Evolutionary conservation across 2,888 invertebrate genomes (phyloP).

Genomic region (Tetragnatha montana): DNA sequence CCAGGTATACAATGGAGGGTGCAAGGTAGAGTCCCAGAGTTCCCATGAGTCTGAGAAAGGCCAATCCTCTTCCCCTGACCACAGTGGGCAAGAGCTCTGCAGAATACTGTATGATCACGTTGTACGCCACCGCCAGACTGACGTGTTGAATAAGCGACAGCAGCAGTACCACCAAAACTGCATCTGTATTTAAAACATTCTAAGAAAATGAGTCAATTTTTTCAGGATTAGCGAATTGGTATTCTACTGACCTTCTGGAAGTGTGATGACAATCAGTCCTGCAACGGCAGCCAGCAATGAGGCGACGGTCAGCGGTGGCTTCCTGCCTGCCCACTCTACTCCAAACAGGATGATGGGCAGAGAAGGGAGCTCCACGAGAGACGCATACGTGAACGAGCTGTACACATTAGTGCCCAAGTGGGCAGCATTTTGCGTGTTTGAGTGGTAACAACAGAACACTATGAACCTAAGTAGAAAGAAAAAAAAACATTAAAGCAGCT

Average conservation of each 20-base stretch:
- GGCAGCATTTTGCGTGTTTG: conserved; percentile 72
- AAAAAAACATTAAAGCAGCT: too few relatives aligned
- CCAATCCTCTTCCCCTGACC: conserved; percentile 90
- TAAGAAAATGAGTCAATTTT: too few relatives aligned
- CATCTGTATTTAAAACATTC: too few relatives aligned
- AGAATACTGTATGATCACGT: conserved; percentile 91
- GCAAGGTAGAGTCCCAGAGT: conserved; percentile 73
- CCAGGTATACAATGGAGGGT: conserved; percentile 89
- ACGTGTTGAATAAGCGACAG: conserved; percentile 89
- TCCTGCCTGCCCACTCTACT: conserved; percentile 70
- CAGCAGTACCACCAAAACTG: too few relatives aligned
- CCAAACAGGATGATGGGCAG: conserved; percentile 70
- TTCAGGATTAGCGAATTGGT: too few relatives aligned
- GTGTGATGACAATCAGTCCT: conserved; percentile 81
- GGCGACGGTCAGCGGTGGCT: conserved; percentile 78
- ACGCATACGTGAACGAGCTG: conserved; percentile 71
- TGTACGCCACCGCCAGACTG: conserved; percentile 91
- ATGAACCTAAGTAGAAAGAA: conserved; percentile 71
- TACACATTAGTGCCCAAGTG: conserved; percentile 72
- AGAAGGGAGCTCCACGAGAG: conserved; percentile 71
- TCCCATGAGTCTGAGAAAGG: conserved; percentile 90
- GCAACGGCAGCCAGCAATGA: conserved; percentile 89
- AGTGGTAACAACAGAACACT: conserved; percentile 71
- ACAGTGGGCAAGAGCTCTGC: conserved; percentile 91
- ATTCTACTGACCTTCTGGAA: conserved; percentile 87